These are phyloP conservation scores for Kryptopterus vitreolus DNA, from an alignment of 2,797 vertebrate species.

Conservation along the genomic window DNA sequence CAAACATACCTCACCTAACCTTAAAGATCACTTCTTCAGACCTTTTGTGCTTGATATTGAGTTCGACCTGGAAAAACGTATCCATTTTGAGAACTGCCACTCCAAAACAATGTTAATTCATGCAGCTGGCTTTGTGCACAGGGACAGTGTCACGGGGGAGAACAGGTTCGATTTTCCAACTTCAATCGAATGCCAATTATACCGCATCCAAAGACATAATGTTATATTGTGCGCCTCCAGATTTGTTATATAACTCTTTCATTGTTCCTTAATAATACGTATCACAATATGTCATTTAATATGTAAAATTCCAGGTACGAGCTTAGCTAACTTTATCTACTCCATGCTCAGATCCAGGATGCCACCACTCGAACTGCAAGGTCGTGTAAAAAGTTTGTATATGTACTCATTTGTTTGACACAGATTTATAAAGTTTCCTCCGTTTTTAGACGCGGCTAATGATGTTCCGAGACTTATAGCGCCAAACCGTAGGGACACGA, in stretches of 20 bases:
- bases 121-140: too few species aligned
- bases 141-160: too few species aligned
- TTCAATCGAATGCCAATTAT: too few species aligned
- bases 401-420: constrained; percentile 36
- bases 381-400: constrained; percentile 18
- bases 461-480: constrained; percentile 37
- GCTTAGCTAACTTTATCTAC: background rate
- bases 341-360: background rate
- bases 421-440: constrained; percentile 42
- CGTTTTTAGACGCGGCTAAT: constrained; percentile 44
- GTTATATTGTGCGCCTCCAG: too few species aligned
- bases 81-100: too few species aligned
- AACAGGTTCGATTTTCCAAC: too few species aligned
- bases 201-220: too few species aligned
- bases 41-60: too few species aligned
- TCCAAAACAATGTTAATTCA: too few species aligned
- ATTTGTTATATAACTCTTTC: too few species aligned
- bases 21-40: too few species aligned
- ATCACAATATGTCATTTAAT: background rate
- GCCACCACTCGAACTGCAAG: background rate
- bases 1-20: background rate
- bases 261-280: background rate
- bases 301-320: background rate
- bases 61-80: too few species aligned
- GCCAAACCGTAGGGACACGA: constrained; percentile 51